A percentile compares a stretch with the other conserved stretches of the same genome.
Conservation (phyloP, 2,888 invertebrate genomes). For the Nomada ruficornis region DNA sequence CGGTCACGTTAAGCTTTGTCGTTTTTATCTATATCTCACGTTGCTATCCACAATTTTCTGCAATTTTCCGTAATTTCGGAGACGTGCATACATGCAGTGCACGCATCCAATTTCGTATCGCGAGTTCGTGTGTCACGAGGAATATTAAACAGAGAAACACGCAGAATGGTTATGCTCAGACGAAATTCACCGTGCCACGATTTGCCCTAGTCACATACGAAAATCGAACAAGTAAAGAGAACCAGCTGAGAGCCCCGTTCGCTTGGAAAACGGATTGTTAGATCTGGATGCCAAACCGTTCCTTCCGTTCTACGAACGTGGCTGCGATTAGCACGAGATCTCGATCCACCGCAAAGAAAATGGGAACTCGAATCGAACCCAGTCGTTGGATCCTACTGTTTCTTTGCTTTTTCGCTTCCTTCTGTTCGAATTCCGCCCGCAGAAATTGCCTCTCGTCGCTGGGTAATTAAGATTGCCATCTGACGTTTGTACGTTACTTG, state of each 20-base stretch:
- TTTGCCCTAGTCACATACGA: slow-evolving; percentile 24
- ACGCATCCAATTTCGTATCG: slow-evolving; percentile 34
- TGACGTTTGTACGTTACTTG: neutral
- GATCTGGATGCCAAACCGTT: slow-evolving; percentile 1
- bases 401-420: neutral
- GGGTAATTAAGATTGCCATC: slow-evolving; percentile 15
- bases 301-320: slow-evolving; percentile 22
- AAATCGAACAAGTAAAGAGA: neutral
- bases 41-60: neutral
- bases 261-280: slow-evolving; percentile 22
- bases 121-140: slow-evolving; percentile 6
- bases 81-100: slow-evolving; percentile 8
- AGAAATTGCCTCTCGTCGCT: neutral
- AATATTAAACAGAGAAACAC: slow-evolving; percentile 36
- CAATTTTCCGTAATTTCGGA: neutral
- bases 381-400: neutral
- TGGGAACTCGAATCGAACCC: slow-evolving; percentile 12
- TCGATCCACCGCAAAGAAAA: slow-evolving; percentile 18
- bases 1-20: slow-evolving; percentile 19
- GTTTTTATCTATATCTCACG: slow-evolving; percentile 25
- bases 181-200: slow-evolving; percentile 25
- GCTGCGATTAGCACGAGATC: slow-evolving; percentile 25
- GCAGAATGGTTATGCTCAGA: neutral
- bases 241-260: slow-evolving; percentile 12
- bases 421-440: neutral